A percentile compares a stretch with the other conserved stretches of the same genome.
phyloP scores from a whole-genome alignment of 2,888 invertebrate species.

The Rugalucina vietnamica region DNA sequence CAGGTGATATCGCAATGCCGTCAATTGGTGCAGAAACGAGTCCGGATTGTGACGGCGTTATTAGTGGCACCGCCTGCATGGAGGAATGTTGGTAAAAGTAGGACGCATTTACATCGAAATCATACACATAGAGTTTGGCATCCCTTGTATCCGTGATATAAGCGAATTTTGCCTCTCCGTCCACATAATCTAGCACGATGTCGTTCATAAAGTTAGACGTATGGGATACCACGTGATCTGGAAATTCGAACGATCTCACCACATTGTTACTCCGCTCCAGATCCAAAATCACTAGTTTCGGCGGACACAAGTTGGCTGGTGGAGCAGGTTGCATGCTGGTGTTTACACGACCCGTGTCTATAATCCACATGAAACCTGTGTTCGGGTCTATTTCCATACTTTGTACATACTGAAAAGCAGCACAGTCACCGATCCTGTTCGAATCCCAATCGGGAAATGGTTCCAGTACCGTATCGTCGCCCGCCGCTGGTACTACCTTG shows the following conservation, averaged over 20 bases:
- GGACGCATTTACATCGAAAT: conserved; percentile 33
- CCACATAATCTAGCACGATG: conserved; percentile 54
- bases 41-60: conserved; percentile 7
- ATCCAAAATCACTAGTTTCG: conserved; percentile 56
- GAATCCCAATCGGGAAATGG: conserved; percentile 54
- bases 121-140: conserved; percentile 49
- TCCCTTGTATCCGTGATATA: conserved; percentile 60
- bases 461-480: conserved; percentile 25
- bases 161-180: conserved; percentile 44
- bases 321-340: conserved; percentile 8
- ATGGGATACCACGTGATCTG: conserved; percentile 45
- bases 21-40: conserved; percentile 45
- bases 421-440: conserved; percentile 52
- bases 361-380: conserved; percentile 65
- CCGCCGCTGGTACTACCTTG: conserved; percentile 24
- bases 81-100: conserved; percentile 44
- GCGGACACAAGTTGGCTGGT: conserved; percentile 49
- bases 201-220: conserved; percentile 56
- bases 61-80: conserved; percentile 33
- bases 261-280: conserved; percentile 3
- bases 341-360: conserved; percentile 60
- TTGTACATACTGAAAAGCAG: conserved; percentile 58
- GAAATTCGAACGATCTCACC: conserved; percentile 42
- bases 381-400: conserved; percentile 64
- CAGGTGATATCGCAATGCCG: conserved; percentile 59